A percentile compares a stretch with the other conserved stretches of the same genome.
phyloP scores from a whole-genome alignment of 2,888 invertebrate genomes.

The Cerceris ruficornis region DNA sequence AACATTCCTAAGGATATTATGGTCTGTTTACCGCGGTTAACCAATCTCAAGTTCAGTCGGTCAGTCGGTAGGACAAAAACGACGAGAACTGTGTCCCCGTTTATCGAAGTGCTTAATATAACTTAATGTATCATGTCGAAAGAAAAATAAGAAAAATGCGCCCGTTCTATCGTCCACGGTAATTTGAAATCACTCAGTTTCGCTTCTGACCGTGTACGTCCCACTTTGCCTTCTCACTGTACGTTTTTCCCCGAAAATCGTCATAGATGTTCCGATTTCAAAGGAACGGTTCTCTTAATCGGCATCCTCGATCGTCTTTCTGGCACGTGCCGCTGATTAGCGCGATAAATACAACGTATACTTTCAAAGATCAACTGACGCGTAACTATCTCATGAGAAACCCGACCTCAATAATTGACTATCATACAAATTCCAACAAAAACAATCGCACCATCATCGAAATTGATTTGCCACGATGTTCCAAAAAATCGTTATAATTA shows the following conservation, averaged over 20 bases:
- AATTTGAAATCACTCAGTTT: constrained; percentile 46
- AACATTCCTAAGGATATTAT: no score
- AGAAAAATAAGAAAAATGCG: not conserved
- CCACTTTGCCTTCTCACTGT: not conserved
- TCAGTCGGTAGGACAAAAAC: no score
- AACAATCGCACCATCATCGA: no score
- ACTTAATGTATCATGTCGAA: not conserved
- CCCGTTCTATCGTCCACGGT: constrained; percentile 17
- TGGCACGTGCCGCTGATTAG: constrained; percentile 9
- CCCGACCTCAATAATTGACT: no score
- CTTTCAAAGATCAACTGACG: not conserved
- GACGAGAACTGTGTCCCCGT: no score
- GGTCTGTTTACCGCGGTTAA: no score
- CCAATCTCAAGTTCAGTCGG: no score
- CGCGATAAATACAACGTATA: not conserved
- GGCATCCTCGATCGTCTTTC: constrained; percentile 2
- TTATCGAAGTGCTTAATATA: not conserved
- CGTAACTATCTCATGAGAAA: not conserved
- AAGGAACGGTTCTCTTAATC: constrained; percentile 13
- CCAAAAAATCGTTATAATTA: no score
- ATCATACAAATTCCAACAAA: no score
- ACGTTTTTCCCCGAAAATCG: constrained; percentile 11
- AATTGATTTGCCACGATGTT: no score
- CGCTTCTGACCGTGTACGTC: not conserved
- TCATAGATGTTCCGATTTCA: constrained; percentile 13